Base-by-base conservation (phyloP, 2,113 vertebrate species). In the Heliornis fulica region DNA sequence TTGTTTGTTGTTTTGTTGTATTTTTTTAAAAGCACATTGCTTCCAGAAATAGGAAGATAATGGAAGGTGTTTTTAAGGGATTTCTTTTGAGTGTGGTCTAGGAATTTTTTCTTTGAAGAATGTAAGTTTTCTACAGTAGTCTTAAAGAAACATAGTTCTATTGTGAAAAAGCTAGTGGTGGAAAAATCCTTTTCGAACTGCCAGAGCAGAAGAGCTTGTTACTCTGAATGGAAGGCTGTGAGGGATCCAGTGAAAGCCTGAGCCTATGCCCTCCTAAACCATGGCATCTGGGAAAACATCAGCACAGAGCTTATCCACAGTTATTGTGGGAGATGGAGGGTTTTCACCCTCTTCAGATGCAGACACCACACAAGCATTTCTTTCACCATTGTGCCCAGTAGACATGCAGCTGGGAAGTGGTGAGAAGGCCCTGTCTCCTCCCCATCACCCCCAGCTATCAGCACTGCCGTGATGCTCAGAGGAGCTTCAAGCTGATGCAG, bases 391-490 rank as follows among this genome's bases (percentile, higher is more conserved):
- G 0, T 0, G 3, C 25, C 46, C n/a, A 31, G 48, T 2, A 85
- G 54, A 45, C 12, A 14, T 4, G 4, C 1, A 32, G 16, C 28
- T 25, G 5, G 1, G 10, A 31, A 59, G 40, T 4, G 3, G 1
- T 31, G 29, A 60, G 72, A 26, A 79, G 31, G 9, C 31, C 5
- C 19, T 74, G 36, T 26, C 13, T 16, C 36, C 32, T 15, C 22
- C 45, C 43, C 40, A 40, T 36, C 7, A 16, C 3, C 53, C 11
- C 29, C 21, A 26, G 2, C 21, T 7, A 11, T 10, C 18, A 25
- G 54, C 0, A 0, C 3, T 9, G 7, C 21, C 54, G 40, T 1
- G 19, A 15, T 61, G 32, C 63, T 32, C 20, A 21, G 23, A 69
- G 13, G 11, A 23, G 14, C 40, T 31, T 38, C 8, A 29, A 38